These are phyloP conservation scores for Syrista parreyssii DNA, from an alignment of 2,888 invertebrate genomes.

Conservation along the genomic window DNA sequence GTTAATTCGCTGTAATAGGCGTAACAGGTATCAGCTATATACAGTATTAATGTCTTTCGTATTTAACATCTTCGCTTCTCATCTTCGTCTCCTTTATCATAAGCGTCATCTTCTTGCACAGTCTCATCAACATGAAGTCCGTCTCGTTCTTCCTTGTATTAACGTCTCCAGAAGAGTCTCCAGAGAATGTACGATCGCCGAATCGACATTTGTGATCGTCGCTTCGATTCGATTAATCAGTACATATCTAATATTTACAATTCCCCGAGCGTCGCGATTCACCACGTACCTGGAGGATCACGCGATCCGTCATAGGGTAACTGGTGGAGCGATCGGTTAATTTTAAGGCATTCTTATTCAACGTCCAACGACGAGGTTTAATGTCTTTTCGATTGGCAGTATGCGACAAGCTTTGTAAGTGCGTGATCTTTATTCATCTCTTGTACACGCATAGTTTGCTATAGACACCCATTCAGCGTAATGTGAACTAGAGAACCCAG, in stretches of 20 bases:
- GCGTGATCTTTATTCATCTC: neutral
- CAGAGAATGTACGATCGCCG: neutral
- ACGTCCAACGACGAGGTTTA: neutral
- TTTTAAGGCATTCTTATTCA: constrained; percentile 52
- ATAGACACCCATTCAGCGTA: neutral
- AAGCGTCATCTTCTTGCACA: neutral
- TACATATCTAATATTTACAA: constrained; percentile 38
- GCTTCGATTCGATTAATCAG: constrained; percentile 13
- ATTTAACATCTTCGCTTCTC: neutral
- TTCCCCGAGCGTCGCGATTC: constrained; percentile 17
- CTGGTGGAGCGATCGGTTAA: constrained; percentile 33
- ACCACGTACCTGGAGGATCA: neutral
- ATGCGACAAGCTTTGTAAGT: neutral
- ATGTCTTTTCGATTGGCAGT: constrained; percentile 13
- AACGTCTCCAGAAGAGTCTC: neutral
- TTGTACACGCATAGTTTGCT: neutral
- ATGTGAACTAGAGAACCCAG: neutral
- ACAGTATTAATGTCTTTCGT: neutral
- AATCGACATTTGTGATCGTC: neutral
- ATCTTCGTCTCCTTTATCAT: neutral
- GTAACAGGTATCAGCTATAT: neutral
- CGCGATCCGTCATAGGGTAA: neutral
- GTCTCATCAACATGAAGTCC: neutral
- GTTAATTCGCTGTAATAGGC: neutral
- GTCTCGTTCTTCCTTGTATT: neutral